phyloP scores from a whole-genome alignment of 2,797 vertebrate genomes.

The Bothrops alternatus region DNA sequence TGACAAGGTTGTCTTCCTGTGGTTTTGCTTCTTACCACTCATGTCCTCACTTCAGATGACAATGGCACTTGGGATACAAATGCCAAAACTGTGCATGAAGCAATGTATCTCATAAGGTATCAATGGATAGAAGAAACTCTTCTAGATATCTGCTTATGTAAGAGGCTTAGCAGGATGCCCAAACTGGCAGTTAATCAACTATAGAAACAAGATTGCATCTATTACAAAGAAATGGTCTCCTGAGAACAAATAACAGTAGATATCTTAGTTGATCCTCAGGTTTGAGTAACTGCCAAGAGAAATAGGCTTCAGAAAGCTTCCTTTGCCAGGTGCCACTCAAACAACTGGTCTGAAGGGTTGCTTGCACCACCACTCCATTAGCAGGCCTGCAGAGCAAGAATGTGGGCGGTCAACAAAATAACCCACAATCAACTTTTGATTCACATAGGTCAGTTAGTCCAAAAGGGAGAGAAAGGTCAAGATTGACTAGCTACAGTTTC shows the following conservation, averaged over 20 bases:
- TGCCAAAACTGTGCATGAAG: background rate
- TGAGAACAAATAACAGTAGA: background rate
- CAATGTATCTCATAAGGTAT: background rate
- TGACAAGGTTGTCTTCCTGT: background rate
- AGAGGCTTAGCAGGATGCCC: background rate
- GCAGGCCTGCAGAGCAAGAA: background rate
- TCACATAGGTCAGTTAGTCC: background rate
- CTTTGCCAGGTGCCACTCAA: background rate
- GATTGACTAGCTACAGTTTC: background rate
- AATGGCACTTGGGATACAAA: background rate
- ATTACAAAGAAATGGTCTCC: background rate
- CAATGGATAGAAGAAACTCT: background rate
- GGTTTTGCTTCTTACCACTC: background rate
- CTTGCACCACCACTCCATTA: background rate
- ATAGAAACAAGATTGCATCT: background rate
- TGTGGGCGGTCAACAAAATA: background rate
- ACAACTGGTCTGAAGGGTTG: background rate
- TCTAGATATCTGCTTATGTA: background rate
- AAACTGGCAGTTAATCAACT: background rate
- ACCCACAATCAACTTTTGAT: background rate
- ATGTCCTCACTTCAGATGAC: background rate
- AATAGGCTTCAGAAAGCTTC: background rate
- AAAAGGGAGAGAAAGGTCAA: background rate
- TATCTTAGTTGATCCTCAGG: background rate
- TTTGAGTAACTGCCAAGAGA: background rate